Evolutionary conservation across 2,888 invertebrate genomes (phyloP).

Genomic region (Rapana venosa): DNA sequence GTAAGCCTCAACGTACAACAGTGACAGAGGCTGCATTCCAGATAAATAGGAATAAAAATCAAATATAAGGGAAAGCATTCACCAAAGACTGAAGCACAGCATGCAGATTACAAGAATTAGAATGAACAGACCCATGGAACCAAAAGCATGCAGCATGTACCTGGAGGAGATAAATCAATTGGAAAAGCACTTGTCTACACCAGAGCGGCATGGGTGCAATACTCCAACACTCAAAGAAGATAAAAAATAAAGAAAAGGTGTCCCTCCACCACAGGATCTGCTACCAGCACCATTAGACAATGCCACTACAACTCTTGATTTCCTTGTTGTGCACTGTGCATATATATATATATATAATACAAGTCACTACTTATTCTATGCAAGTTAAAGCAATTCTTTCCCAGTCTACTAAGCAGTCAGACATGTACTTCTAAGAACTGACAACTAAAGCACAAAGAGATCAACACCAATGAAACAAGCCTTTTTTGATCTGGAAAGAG

Average conservation of each 20-base stretch:
- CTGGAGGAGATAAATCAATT: not conserved
- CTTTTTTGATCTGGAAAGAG: no score
- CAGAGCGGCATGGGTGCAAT: not conserved
- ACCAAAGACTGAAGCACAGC: constrained; percentile 35
- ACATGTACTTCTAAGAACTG: not conserved
- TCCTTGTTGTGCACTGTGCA: not conserved
- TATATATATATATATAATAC: not conserved
- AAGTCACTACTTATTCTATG: not conserved
- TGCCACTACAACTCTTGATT: not conserved
- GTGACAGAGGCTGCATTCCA: constrained; percentile 23
- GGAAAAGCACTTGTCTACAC: constrained; percentile 23
- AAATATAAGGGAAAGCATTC: constrained; percentile 25
- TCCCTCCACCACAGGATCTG: constrained; percentile 1
- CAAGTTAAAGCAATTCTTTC: not conserved
- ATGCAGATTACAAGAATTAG: constrained; percentile 31
- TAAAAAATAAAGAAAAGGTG: not conserved
- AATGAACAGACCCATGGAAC: constrained; percentile 22
- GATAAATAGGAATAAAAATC: not conserved
- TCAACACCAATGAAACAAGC: not conserved
- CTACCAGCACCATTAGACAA: constrained; percentile 4
- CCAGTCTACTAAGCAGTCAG: not conserved
- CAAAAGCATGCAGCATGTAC: constrained; percentile 37
- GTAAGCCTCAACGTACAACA: not conserved
- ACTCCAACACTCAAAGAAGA: not conserved
- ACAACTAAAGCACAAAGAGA: not conserved